Evolutionary conservation across 1,140 invertebrate species (phyloP).

Genomic region (Pogonomyrmex californicus): DNA sequence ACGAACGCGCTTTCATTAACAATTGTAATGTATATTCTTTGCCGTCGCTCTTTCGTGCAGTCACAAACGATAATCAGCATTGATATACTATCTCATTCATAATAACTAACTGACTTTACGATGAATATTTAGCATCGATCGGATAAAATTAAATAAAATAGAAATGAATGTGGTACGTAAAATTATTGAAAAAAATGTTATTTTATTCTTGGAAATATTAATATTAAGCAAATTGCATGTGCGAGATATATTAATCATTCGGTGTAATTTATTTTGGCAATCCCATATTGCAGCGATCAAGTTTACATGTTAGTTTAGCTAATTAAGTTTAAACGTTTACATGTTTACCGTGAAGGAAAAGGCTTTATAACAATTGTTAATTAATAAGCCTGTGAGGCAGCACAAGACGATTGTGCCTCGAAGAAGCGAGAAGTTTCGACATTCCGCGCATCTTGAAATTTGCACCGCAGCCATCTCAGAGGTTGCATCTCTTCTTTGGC

Average conservation of each 20-base stretch:
- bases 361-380: conserved; percentile 25
- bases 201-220: background rate
- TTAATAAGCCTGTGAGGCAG: conserved; percentile 9
- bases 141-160: background rate
- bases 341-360: background rate
- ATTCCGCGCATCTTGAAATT: conserved; percentile 30
- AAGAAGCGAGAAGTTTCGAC: background rate
- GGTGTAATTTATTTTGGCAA: background rate
- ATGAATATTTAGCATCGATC: background rate
- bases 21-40: conserved; percentile 59
- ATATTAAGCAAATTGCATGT: too few relatives aligned
- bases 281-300: background rate
- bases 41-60: conserved; percentile 10
- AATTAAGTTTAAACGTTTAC: background rate
- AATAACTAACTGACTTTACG: background rate
- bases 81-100: background rate
- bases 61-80: conserved; percentile 41
- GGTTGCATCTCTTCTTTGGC: background rate
- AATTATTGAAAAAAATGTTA: background rate
- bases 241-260: background rate
- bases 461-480: conserved; percentile 12
- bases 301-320: background rate
- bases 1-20: conserved; percentile 63
- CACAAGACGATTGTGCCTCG: background rate
- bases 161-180: background rate